Evolutionary conservation across 37 sponge, comb jelly and placozoan genomes (phyloP), one percentile per base, ranked within the genome.

Genomic region (Agelas oroides): DNA sequence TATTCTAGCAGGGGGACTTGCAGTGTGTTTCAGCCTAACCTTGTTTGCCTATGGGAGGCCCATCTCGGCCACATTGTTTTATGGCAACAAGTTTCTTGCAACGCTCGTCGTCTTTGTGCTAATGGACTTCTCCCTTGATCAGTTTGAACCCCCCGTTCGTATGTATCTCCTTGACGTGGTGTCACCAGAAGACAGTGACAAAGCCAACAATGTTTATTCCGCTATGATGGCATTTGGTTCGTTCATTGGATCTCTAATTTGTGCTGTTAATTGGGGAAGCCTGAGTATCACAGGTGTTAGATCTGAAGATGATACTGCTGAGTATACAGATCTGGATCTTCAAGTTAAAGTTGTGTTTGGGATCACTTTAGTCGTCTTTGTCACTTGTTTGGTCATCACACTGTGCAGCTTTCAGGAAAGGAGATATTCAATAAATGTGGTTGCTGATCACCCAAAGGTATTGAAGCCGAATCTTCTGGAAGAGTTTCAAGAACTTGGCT

Each of bases 151-250:
- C 20, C 81, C 88, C 2, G 35, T 58, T n/a, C 63, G 88, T 21
- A 69, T 69, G 23, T 87, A 87, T 67, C 88, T 87, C 5, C 58
- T 80, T 13, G 87, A 86, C 55, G 55, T 64, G 0, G 69, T 66
- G 19, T 69, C 88, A 12, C 60, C 34, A 15, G 64, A 70, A 3
- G 65, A 79, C 14, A 73, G 53, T 13, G 66, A 75, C 66, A 23
- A 20, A 27, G 81, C 70, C 34, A 79, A 81, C 56, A 71, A 72
- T 38, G 68, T 76, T 36, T 75, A 40, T 56, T 53, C 78, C 11
- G 78, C 31, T 11, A 19, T 57, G 11, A 65, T 66, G 13, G 53
- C 64, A 2, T 14, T 77, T 11, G 86, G 86, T 8, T 39, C 54
- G 18, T 17, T 20, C 2, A 19, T 52, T 5, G 88, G 88, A 1